phyloP scores from a whole-genome alignment of 2,113 vertebrate genomes.

The Kobus ellipsiprymnus region DNA sequence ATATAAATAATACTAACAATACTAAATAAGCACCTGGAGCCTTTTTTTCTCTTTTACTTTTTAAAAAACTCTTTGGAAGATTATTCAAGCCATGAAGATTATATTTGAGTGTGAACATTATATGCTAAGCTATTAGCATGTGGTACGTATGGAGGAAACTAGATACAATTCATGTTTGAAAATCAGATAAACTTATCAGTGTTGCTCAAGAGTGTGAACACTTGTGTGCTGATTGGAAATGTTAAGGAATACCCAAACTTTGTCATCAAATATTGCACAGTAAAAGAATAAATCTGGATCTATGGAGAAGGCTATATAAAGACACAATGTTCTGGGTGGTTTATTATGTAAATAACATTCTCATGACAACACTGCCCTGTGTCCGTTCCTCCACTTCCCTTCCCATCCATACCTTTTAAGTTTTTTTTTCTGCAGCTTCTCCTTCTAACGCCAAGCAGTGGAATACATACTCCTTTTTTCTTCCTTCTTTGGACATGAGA shows the following conservation, averaged over 20 bases:
- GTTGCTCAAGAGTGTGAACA: neutral
- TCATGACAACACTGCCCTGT: rapidly evolving
- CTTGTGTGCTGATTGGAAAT: neutral
- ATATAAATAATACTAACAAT: neutral
- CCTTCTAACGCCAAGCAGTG: neutral
- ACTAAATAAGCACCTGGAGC: neutral
- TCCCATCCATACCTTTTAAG: neutral
- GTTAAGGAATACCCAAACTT: neutral
- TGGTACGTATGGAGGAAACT: neutral
- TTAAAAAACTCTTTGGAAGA: neutral
- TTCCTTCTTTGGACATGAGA: neutral
- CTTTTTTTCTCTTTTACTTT: neutral
- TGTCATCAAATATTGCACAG: neutral
- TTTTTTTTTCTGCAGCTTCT: neutral
- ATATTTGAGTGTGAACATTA: neutral
- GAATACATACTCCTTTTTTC: neutral
- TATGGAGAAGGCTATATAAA: rapidly evolving
- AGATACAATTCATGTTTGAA: neutral
- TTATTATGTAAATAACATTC: neutral
- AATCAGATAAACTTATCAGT: neutral
- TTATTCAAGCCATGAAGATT: neutral
- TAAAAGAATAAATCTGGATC: neutral
- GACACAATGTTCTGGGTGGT: neutral
- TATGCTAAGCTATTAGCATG: neutral
- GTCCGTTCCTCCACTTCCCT: neutral